Evolutionary conservation across 92 coral and sea anemone genomes (phyloP).

Genomic region (Phenganax stokvisi): DNA sequence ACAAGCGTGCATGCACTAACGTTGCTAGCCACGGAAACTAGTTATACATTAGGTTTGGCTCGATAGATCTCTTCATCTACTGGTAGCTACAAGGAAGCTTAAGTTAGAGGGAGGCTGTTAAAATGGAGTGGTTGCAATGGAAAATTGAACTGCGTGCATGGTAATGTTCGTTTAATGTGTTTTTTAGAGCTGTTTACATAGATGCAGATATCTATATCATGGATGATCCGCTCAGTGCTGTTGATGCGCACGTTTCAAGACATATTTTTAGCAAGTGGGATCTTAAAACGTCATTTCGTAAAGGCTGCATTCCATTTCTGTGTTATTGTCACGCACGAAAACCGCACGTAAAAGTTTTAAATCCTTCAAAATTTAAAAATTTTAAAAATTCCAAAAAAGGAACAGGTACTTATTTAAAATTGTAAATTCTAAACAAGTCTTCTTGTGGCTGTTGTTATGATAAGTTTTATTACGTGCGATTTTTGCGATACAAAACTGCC

Average conservation of each 20-base stretch:
- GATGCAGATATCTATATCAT: conserved; percentile 28
- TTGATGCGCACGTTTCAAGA: conserved; percentile 31
- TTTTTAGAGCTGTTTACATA: conserved; percentile 21
- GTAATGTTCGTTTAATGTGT: not conserved
- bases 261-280: conserved; percentile 35
- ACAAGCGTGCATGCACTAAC: no score
- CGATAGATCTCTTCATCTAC: not conserved
- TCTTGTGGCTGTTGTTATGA: no score
- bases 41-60: no score
- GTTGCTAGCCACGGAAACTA: no score
- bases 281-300: not conserved
- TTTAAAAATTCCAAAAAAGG: no score
- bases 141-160: not conserved
- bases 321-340: not conserved
- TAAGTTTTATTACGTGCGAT: no score
- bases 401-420: no score
- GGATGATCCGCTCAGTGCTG: conserved; percentile 42
- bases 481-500: no score
- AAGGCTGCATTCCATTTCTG: not conserved
- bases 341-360: not conserved
- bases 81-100: not conserved
- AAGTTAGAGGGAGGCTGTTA: not conserved
- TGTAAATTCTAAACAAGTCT: no score
- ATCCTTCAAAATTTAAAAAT: no score
- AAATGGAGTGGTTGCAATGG: not conserved